These are phyloP conservation scores for Eristalis pertinax DNA, from an alignment of 2,888 invertebrate species.

Conservation along the genomic window DNA sequence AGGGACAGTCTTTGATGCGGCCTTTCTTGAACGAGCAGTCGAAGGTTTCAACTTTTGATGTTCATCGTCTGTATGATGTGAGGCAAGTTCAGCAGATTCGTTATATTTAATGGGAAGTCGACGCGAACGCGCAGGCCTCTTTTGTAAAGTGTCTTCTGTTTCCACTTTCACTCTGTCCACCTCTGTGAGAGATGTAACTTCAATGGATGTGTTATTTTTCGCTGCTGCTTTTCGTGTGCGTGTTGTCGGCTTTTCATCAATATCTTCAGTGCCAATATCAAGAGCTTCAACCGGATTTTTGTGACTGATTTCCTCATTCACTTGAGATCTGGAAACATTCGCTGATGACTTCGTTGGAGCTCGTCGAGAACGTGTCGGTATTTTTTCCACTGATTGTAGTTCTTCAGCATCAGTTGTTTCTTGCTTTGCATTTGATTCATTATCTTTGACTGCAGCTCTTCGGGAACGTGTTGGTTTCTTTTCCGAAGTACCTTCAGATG, in stretches of 20 bases:
- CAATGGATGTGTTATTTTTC: not conserved
- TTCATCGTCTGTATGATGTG: not conserved
- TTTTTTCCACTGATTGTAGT: not conserved
- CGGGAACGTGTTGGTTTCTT: not conserved
- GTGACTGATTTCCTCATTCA: not conserved
- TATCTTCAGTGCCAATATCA: not conserved
- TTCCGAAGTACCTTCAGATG: not conserved
- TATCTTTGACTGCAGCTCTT: not conserved
- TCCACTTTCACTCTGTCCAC: not conserved
- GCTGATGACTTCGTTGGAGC: not conserved
- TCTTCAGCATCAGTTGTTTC: not conserved
- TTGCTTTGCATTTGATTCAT: not conserved
- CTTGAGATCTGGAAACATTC: not conserved
- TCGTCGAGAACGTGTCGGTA: not conserved
- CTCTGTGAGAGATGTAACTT: not conserved
- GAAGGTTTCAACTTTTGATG: not conserved
- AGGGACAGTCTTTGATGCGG: not conserved
- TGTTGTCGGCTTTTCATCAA: not conserved
- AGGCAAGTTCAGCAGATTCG: not conserved
- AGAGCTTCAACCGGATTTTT: not conserved
- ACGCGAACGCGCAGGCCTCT: not conserved
- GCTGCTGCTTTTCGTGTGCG: constrained; percentile 16
- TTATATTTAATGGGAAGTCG: not conserved
- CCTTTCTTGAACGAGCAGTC: not conserved
- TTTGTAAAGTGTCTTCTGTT: not conserved